Evolutionary conservation across 2,888 invertebrate species (phyloP), one percentile per base, ranked within the genome.

Genomic region (Acanthoscelides obtectus): DNA sequence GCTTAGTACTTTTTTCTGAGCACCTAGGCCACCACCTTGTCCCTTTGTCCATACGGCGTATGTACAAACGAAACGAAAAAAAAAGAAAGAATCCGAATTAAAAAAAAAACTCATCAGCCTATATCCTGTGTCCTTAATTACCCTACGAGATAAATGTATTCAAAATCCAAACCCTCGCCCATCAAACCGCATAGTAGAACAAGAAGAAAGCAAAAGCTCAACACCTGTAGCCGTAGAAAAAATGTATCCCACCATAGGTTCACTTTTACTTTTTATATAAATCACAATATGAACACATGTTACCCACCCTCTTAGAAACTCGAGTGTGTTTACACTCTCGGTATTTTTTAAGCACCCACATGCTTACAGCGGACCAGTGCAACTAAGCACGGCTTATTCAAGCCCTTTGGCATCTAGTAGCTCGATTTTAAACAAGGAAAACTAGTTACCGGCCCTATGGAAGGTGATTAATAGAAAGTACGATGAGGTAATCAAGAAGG

Each of bases 211-310:
- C 74, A 75, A 76, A 77, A 75, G 71, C 73, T 73, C 68, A 73
- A 77, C 79, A 79, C 79, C 79, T 79, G 79, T 79, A 76, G 72
- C 74, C 73, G 75, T 77, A 79, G 78, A 79, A 78, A 79, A 78
- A 77, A 74, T 76, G 74, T 72, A 75, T 74, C 76, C 72, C 72
- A 73, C 75, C 74, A 72, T 74, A 64, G 73, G 76, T 72, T 77
- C 77, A 78, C 79, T 79, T 73, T 79, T 78, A 79, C 79, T 79
- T 79, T 78, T 77, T 77, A 74, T 77, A 76, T 75, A 74, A 76
- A 74, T 75, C 76, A 76, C 78, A 75, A 77, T 77, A 76, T 75
- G 75, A 78, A 79, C 72, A 73, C 74, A 74, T 74, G 22, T 22
- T 22, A 64, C 73, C 77, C 77, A 76, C 78, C 79, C 78, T 66